A percentile compares a stretch with the other conserved stretches of the same genome.
These are phyloP conservation scores for Gadus chalcogrammus DNA, from an alignment of 2,113 vertebrate species.

Conservation along the genomic window DNA sequence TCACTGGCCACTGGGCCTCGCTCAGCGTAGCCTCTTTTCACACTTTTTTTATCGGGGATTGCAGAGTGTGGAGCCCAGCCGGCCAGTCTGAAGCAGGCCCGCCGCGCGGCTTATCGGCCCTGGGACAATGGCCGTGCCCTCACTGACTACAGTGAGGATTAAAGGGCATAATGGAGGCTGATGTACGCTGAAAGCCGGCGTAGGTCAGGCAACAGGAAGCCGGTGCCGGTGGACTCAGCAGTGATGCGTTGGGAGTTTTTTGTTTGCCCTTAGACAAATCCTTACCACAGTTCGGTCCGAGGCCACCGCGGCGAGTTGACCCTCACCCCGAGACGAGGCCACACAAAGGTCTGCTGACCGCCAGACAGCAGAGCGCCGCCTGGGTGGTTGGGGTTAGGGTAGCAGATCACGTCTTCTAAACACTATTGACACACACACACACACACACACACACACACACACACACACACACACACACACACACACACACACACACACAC, in stretches of 20 bases:
- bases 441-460: too few relatives aligned
- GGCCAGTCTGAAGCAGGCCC: constrained; percentile 76
- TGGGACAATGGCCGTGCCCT: constrained; percentile 83
- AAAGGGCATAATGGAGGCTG: constrained; percentile 85
- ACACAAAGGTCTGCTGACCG: neutral
- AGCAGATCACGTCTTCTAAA: neutral
- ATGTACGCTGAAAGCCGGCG: constrained; percentile 87
- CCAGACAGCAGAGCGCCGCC: neutral
- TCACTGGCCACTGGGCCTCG: neutral
- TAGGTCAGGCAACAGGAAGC: constrained; percentile 90
- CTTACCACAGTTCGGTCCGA: constrained; percentile 74
- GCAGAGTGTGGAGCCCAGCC: constrained; percentile 70
- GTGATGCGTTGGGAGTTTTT: constrained; percentile 63
- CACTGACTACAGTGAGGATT: constrained; percentile 91
- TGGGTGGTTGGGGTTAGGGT: neutral
- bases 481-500: too few relatives aligned
- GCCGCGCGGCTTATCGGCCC: constrained; percentile 77
- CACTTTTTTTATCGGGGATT: constrained; percentile 37
- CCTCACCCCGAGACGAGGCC: constrained; percentile 27
- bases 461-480: too few relatives aligned
- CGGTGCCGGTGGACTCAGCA: constrained; percentile 89
- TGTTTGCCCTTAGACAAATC: constrained; percentile 73
- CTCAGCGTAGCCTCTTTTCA: neutral
- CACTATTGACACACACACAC: too few relatives aligned
- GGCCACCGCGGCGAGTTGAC: constrained; percentile 75